A percentile compares a stretch with the other conserved stretches of the same genome.
Evolutionary conservation across 2,888 invertebrate species (phyloP).

Genomic region (Tipula confusa): DNA sequence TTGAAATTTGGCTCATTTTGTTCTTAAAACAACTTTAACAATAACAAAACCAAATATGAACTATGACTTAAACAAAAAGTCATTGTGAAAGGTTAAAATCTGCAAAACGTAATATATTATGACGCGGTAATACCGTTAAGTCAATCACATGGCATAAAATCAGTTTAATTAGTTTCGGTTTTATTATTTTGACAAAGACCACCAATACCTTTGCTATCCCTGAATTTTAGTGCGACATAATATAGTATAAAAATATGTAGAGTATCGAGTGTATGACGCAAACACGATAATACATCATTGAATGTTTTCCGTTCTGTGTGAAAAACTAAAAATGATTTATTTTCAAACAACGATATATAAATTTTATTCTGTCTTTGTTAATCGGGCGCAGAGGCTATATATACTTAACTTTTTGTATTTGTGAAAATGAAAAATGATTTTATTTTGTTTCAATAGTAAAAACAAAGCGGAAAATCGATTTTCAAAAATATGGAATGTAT

Average conservation of each 20-base stretch:
- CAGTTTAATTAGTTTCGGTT: too few species aligned
- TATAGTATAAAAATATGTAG: background rate
- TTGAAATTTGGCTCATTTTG: too few species aligned
- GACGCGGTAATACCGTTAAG: background rate
- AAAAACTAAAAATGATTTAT: background rate
- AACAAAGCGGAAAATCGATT: background rate
- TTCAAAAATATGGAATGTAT: background rate
- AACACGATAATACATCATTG: slow-evolving; percentile 6
- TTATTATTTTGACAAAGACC: background rate
- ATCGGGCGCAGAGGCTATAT: background rate
- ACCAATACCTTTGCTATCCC: background rate
- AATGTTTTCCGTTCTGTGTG: background rate
- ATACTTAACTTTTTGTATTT: background rate
- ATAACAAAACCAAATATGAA: too few species aligned
- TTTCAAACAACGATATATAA: background rate
- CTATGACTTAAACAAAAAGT: background rate
- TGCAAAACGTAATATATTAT: background rate
- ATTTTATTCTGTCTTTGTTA: background rate
- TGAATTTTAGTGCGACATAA: background rate
- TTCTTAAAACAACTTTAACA: too few species aligned
- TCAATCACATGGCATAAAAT: background rate
- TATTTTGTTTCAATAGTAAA: background rate
- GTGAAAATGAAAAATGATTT: background rate
- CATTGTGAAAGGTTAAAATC: background rate
- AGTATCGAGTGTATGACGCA: slow-evolving; percentile 1